These are phyloP conservation scores for Apis dorsata DNA, from an alignment of 1,140 invertebrate species.

Conservation along the genomic window DNA sequence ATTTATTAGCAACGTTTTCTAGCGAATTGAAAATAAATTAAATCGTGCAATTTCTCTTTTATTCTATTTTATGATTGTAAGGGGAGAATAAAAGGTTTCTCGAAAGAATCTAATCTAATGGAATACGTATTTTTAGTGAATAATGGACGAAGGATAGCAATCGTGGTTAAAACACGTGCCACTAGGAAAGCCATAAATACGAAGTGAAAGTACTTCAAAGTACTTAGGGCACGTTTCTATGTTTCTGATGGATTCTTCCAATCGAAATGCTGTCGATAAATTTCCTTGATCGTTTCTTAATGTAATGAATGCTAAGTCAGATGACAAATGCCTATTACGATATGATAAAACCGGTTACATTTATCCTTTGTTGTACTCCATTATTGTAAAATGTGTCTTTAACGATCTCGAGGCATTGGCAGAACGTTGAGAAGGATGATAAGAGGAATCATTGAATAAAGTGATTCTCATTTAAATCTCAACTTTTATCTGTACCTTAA, in stretches of 20 bases:
- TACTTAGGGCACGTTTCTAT: not conserved
- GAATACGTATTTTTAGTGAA: constrained; percentile 6
- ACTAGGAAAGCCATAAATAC: not conserved
- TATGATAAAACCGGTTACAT: not conserved
- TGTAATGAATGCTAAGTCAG: not conserved
- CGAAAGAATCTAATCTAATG: constrained; percentile 7
- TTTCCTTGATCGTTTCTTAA: not conserved
- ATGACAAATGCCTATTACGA: not conserved
- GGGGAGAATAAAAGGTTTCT: no score
- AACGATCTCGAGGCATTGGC: no score
- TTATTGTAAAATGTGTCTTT: no score
- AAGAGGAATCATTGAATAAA: no score
- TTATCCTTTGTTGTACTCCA: not conserved
- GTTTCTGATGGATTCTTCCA: not conserved
- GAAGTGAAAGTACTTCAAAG: not conserved
- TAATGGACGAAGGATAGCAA: not conserved
- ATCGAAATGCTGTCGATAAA: not conserved
- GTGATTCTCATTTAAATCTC: no score
- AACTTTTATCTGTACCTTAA: no score
- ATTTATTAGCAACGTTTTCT: not conserved
- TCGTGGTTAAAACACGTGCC: constrained; percentile 2
- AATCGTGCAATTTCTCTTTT: not conserved
- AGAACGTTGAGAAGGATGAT: no score
- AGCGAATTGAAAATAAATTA: not conserved
- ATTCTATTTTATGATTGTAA: not conserved